Conservation (phyloP, 2,797 vertebrate species). For the Onychomys leucogaster region DNA sequence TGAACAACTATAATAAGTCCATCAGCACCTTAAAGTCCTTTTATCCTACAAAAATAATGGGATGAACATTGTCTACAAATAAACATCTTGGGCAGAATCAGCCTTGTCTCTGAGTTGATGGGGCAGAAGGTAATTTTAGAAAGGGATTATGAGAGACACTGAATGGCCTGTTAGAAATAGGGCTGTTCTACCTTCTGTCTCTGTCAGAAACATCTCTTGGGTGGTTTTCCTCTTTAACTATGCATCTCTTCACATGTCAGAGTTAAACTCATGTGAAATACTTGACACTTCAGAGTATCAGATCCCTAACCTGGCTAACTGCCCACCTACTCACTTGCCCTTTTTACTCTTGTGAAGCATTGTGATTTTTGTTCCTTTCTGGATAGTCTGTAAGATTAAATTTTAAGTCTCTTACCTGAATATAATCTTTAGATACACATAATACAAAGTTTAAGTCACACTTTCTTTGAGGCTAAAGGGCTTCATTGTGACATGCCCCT, state of each 20-base stretch:
- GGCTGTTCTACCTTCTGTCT: not conserved
- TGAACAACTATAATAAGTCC: not conserved
- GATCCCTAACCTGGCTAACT: not conserved
- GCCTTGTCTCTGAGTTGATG: not conserved
- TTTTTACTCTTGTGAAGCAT: not conserved
- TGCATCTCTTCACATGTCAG: not conserved
- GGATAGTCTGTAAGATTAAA: not conserved
- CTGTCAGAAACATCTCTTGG: not conserved
- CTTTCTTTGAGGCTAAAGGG: not conserved
- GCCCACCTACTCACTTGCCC: not conserved
- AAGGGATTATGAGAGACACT: not conserved
- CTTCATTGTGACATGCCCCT: not conserved
- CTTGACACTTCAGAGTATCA: not conserved
- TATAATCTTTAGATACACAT: not conserved
- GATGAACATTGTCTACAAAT: not conserved
- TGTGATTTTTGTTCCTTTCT: slow-evolving; percentile 5
- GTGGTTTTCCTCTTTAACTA: not conserved
- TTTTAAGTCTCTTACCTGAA: not conserved
- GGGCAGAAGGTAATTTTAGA: not conserved
- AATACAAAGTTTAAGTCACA: not conserved
- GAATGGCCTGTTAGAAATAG: not conserved
- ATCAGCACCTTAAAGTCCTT: not conserved
- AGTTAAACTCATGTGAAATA: not conserved
- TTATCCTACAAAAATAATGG: not conserved
- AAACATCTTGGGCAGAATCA: no score